These are phyloP conservation scores for Lycaon pictus DNA, from an alignment of 2,113 vertebrate genomes.

Conservation along the genomic window DNA sequence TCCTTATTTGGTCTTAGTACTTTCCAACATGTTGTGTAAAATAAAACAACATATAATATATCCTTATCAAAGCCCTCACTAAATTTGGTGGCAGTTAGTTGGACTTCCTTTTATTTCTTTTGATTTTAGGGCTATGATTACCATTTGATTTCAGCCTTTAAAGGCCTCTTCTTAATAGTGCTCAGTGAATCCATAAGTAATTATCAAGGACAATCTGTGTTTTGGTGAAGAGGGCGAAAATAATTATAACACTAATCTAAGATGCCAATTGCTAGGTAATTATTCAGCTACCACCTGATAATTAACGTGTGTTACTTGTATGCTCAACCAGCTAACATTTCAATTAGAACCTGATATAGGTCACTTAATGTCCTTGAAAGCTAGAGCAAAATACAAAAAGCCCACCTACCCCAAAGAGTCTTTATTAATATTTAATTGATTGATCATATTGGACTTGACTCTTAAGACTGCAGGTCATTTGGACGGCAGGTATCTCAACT, in stretches of 20 bases:
- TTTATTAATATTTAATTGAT: conserved; percentile 66
- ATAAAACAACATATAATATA: neutral
- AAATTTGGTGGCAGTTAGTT: neutral
- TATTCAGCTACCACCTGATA: conserved; percentile 74
- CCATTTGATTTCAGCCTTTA: conserved; percentile 36
- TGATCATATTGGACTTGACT: conserved; percentile 47
- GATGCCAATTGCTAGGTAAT: conserved; percentile 76
- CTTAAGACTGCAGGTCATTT: neutral
- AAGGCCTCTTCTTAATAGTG: conserved; percentile 34
- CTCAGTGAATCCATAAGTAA: conserved; percentile 72
- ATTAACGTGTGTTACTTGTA: conserved; percentile 73
- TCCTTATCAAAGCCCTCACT: neutral
- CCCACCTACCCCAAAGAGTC: neutral
- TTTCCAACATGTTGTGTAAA: neutral
- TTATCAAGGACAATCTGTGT: conserved; percentile 70
- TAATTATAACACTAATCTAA: conserved; percentile 80
- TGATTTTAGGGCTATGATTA: conserved; percentile 38
- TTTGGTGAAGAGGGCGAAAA: conserved; percentile 73
- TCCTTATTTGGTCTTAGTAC: neutral
- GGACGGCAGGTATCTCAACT: neutral
- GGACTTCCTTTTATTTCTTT: conserved; percentile 13
- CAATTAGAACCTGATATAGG: conserved; percentile 60
- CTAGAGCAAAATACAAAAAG: neutral
- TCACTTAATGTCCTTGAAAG: conserved; percentile 65
- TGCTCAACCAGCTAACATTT: conserved; percentile 72